Percentiles rank a stretch among this genome's conserved stretches.
Evolutionary conservation across 2,797 vertebrate species (phyloP).

Genomic region (Cynopterus sphinx): DNA sequence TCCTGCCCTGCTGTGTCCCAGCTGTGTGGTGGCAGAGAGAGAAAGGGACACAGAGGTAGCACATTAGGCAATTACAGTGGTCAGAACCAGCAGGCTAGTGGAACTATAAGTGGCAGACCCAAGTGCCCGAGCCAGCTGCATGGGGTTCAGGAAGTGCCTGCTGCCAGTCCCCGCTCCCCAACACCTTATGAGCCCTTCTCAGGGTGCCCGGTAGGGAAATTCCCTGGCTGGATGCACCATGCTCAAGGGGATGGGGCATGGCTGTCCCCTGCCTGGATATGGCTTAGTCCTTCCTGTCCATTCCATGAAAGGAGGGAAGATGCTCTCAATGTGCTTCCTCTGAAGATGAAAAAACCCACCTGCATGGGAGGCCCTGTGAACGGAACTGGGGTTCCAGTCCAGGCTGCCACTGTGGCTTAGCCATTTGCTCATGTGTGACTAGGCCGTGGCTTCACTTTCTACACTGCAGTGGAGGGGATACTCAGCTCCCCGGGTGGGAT

Average conservation of each 20-base stretch:
- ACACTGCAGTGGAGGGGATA: neutral
- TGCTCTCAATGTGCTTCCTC: neutral
- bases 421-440: neutral
- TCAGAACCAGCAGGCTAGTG: slow-evolving; percentile 59
- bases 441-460: neutral
- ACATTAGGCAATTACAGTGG: slow-evolving; percentile 60
- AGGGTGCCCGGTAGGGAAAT: neutral
- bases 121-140: neutral
- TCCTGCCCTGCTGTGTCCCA: slow-evolving; percentile 98
- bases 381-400: neutral
- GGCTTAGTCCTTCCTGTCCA: neutral
- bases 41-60: slow-evolving; percentile 39
- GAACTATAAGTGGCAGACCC: neutral
- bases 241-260: neutral
- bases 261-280: neutral
- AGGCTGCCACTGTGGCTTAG: neutral
- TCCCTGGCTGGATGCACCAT: neutral
- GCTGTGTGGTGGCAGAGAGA: slow-evolving; percentile 81
- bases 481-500: neutral
- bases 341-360: neutral
- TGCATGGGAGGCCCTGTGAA: neutral
- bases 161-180: neutral
- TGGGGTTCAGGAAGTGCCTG: neutral
- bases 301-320: neutral
- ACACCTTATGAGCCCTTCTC: neutral